phyloP scores from a whole-genome alignment of 2,113 vertebrate genomes.

The Caranx melampygus region DNA sequence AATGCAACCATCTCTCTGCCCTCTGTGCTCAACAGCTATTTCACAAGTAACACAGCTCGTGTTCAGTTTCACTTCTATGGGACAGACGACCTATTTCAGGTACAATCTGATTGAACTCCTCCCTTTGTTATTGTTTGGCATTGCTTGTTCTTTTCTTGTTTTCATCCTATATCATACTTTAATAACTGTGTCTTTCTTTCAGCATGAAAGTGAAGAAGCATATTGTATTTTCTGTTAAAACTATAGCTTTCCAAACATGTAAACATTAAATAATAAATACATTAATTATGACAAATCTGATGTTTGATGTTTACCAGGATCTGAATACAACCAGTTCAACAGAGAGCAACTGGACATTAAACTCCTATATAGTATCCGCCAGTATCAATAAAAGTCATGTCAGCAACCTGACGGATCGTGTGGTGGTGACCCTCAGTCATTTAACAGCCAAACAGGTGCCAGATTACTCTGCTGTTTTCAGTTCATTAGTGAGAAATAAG shows the following conservation, averaged over 20 bases:
- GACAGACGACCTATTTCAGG: conserved; percentile 85
- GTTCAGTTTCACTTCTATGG: conserved; percentile 92
- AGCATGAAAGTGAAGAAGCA: neutral
- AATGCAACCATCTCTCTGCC: conserved; percentile 88
- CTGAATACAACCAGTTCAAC: conserved; percentile 8
- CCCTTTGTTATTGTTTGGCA: neutral
- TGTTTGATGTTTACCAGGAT: conserved; percentile 76
- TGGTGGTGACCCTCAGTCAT: conserved; percentile 86
- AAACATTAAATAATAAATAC: neutral
- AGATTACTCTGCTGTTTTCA: neutral
- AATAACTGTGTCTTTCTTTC: neutral
- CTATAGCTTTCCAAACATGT: neutral
- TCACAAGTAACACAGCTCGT: conserved; percentile 73
- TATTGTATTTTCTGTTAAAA: neutral
- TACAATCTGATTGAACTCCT: conserved; percentile 58
- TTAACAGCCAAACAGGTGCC: conserved; percentile 78
- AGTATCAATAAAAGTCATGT: conserved; percentile 84
- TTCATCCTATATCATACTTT: no score
- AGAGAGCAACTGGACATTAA: conserved; percentile 69
- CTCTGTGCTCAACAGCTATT: conserved; percentile 71
- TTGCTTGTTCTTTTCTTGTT: neutral
- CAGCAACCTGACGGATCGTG: conserved; percentile 81
- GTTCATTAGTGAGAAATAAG: neutral
- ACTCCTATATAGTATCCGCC: conserved; percentile 88
- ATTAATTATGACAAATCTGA: neutral